Base-by-base conservation (phyloP, 2,888 invertebrate genomes). In the Abrostola tripartita region DNA sequence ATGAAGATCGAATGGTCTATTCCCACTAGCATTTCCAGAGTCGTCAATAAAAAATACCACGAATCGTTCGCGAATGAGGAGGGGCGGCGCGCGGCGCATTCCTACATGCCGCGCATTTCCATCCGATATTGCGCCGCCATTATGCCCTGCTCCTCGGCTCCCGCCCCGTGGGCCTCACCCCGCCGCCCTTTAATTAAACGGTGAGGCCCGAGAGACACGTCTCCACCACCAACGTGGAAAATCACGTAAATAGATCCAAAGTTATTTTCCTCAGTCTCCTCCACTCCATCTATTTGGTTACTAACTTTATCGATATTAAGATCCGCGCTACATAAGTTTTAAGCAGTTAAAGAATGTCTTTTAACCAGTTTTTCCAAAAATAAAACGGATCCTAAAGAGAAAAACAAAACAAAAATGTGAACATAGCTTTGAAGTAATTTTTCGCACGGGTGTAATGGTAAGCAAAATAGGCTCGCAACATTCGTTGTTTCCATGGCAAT, bases 91-190 rank as follows among this genome's bases (percentile, higher is more conserved):
- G 90, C 90, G 92, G 92, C 93, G 92, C 93, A 94, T 94, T 94
- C 94, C 94, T 92, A 93, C 94, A 94, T 94, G 93, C 94, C 94
- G 92, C 92, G 92, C 94, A 94, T 94, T 94, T 94, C 93, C 93
- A 94, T 94, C 93, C 93, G 92, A 94, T 94, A 94, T 94, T 94
- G 94, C 94, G 93, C 92, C 92, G 93, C 93, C 92, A 94, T 94
- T 93, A 94, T 94, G 89, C 92, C 93, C 87, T 90, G 90, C 89
- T 90, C 87, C 87, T 88, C 88, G 81, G 74, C 81, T 85, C 86
- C 88, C 86, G 80, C 85, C 83, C 87, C 81, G 82, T 85, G 84
- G 82, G 79, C 83, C 83, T 88, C 90, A 81, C 87, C 91, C 90
- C 87, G 88, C 87, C 91, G 93, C 90, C 92, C 93, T 94, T 94